Conservation (phyloP, 2,113 vertebrate genomes). For the Xenopus laevis region DNA sequence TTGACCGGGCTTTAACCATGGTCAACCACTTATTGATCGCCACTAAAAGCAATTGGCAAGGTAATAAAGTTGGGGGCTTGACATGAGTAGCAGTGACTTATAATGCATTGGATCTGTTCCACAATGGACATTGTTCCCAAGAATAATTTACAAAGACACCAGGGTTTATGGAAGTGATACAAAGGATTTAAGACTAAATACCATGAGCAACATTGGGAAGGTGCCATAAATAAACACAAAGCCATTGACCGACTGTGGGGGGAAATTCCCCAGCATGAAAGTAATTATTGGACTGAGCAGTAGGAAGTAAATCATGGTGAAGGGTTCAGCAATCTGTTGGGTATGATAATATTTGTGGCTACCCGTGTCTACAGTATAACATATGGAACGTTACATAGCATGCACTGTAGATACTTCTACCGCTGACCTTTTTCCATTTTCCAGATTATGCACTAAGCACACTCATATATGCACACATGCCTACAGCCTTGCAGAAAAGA, state of each 20-base stretch:
- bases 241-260: constrained; percentile 5
- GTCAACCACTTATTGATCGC: background rate
- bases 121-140: constrained; percentile 28
- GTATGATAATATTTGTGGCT: background rate
- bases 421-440: too few relatives aligned
- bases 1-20: too few relatives aligned
- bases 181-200: constrained; percentile 19
- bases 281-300: background rate
- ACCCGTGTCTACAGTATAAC: too few relatives aligned
- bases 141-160: constrained; percentile 14
- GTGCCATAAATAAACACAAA: constrained; percentile 39
- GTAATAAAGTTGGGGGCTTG: constrained; percentile 36
- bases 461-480: too few relatives aligned
- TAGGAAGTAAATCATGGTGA: background rate
- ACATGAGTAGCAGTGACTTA: constrained; percentile 28
- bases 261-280: constrained; percentile 5
- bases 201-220: constrained; percentile 19
- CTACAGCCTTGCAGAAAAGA: too few relatives aligned
- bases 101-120: constrained; percentile 10
- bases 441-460: too few relatives aligned
- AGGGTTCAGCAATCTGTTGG: background rate
- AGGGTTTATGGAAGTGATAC: constrained; percentile 31
- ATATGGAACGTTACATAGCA: too few relatives aligned
- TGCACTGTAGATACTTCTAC: too few relatives aligned
- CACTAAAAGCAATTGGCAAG: constrained; percentile 20